These are phyloP conservation scores for Tragelaphus scriptus DNA, from an alignment of 2,113 vertebrate genomes.

Conservation along the genomic window DNA sequence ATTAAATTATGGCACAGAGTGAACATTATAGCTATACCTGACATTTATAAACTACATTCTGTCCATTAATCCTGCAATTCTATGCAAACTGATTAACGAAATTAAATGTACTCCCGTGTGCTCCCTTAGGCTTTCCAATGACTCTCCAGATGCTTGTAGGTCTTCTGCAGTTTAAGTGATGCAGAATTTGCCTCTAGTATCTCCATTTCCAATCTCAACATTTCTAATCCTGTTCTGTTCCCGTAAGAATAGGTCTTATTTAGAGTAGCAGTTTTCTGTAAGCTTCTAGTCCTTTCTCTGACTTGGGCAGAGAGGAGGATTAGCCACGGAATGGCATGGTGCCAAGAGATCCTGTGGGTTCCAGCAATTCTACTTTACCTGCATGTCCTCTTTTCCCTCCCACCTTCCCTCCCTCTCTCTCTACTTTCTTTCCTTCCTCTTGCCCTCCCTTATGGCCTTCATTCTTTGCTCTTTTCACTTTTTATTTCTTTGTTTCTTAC, in stretches of 20 bases:
- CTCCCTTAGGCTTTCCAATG: neutral
- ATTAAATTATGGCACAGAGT: constrained; percentile 67
- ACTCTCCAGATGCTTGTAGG: neutral
- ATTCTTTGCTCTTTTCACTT: neutral
- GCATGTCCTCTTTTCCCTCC: neutral
- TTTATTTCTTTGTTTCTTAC: neutral
- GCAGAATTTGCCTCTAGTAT: neutral
- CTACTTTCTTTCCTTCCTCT: accelerated
- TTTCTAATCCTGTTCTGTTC: neutral
- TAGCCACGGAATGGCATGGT: neutral
- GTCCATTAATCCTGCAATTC: constrained; percentile 58
- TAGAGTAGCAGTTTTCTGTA: neutral
- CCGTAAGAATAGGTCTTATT: neutral
- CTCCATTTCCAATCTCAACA: neutral
- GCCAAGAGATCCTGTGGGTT: neutral
- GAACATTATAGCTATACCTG: constrained; percentile 62
- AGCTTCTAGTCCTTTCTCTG: neutral
- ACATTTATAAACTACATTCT: constrained; percentile 66
- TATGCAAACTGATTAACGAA: constrained; percentile 55
- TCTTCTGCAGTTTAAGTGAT: neutral
- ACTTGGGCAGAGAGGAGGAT: neutral
- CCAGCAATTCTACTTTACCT: neutral
- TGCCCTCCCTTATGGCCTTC: neutral
- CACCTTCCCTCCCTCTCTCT: accelerated
- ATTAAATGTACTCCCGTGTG: constrained; percentile 36